These are phyloP conservation scores for Erebia epiphron DNA, from an alignment of 2,888 invertebrate genomes.

Conservation along the genomic window DNA sequence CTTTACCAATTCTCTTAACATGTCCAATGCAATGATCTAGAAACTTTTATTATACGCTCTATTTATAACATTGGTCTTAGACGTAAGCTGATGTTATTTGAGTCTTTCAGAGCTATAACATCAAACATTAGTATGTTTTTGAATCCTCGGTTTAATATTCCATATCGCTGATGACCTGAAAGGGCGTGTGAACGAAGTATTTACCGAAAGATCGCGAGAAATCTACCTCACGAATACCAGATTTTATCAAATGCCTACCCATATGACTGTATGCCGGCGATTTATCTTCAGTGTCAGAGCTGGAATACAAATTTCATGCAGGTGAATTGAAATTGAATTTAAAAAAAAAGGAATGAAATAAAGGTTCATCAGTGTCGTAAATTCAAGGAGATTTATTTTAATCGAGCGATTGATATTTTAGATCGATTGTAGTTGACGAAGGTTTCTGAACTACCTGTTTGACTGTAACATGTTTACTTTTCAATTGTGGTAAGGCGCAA, in stretches of 20 bases:
- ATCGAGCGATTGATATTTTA: not conserved
- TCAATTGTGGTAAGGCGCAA: not conserved
- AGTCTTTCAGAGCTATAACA: no score
- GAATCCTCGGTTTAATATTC: not conserved
- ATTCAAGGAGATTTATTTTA: not conserved
- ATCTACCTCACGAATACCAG: conserved; percentile 69
- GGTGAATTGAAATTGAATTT: conserved; percentile 9
- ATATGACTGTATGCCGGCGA: conserved; percentile 55
- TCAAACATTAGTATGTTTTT: not conserved
- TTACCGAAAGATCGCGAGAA: conserved; percentile 48
- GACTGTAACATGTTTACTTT: no score
- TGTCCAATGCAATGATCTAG: no score
- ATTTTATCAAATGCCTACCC: conserved; percentile 62
- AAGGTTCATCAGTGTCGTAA: not conserved
- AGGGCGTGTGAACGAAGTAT: conserved; percentile 35
- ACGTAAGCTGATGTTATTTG: no score
- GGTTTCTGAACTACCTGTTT: no score
- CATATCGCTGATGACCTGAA: conserved; percentile 15
- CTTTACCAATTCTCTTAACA: no score
- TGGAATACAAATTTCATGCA: conserved; percentile 12
- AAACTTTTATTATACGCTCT: no score
- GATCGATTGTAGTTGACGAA: no score
- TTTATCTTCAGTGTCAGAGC: conserved; percentile 41
- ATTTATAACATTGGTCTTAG: no score
- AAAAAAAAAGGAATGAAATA: not conserved